Base-by-base conservation (phyloP, 2,113 vertebrate species). In the Charadrius vociferus region DNA sequence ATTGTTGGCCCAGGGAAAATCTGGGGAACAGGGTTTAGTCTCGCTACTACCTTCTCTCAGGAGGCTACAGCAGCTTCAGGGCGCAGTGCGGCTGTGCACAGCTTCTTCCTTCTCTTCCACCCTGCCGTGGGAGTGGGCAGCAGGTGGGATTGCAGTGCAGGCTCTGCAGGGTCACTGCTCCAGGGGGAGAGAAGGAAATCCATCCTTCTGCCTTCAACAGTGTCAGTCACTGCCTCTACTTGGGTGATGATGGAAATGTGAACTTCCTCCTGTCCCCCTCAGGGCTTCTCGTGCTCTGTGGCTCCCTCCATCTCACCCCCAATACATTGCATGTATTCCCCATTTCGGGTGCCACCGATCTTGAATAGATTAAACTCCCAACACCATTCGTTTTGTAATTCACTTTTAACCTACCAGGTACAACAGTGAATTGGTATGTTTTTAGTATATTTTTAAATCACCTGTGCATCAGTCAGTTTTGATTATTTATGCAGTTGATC, bases 401-500 rank as follows among this genome's bases (percentile, higher is more conserved):
- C 37, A 29, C 0, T 82, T 83, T 77, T 87, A 91, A 86, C 16
- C 53, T 36, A 58, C 58, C 41, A 66, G 49, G 5, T 82, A 21
- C 4, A 71, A 2, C 50, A 59, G 9, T 2, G 7, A 36, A 15
- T 43, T 41, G 50, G n/a, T 78, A 55, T 0, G 0, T n/a, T 89
- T 80, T 80, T 63, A 62, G 58, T 66, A 10, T 49, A 21, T 77
- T 91, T 73, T 80, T 39, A 74, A 83, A 37, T 72, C 68, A 87
- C 93, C 58, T 70, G 49, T 41, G 56, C 62, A 50, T 80, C 81
- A 75, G 39, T 91, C 73, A 62, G 41, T 37, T 94, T 73, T 93
- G 66, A 90, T 96, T 82, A 72, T 87, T 94, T 91, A 16, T 87
- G 70, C 24, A 14, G 8, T 58, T 91, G 77, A 63, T 95, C 66